phyloP scores from a whole-genome alignment of 2,113 vertebrate species.

The Oryzias celebensis region DNA sequence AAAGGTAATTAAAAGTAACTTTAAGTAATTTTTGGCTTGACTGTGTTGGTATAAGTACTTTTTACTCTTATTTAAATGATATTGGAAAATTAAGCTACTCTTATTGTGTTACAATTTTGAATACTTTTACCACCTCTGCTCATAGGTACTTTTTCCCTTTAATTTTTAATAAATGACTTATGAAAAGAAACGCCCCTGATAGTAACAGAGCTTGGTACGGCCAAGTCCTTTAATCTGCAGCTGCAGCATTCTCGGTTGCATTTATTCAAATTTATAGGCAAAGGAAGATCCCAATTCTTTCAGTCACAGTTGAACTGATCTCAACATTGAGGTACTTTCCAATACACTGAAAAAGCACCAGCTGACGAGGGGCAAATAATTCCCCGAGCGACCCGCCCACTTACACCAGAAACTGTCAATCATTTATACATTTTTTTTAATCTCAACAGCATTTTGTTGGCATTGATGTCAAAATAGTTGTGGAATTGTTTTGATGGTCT shows the following conservation, averaged over 20 bases:
- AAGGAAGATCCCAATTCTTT: conserved; percentile 9
- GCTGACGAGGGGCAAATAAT: not conserved
- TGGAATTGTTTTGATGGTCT: too few species aligned
- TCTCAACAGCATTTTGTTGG: too few species aligned
- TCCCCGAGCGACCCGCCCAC: not conserved
- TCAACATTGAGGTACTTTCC: conserved; percentile 64
- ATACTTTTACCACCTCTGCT: not conserved
- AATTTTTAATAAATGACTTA: conserved; percentile 6
- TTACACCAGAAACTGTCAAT: too few species aligned
- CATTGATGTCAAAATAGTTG: too few species aligned
- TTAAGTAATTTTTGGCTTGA: too few species aligned
- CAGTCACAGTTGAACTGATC: not conserved
- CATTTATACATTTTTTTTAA: too few species aligned
- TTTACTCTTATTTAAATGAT: not conserved
- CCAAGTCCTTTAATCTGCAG: conserved; percentile 10
- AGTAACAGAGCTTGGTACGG: not conserved
- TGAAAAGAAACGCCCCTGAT: conserved; percentile 37
- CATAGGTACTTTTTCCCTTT: not conserved
- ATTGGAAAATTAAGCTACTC: conserved; percentile 2
- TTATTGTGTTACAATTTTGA: conserved; percentile 11
- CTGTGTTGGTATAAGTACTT: too few species aligned
- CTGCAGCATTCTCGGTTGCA: conserved; percentile 28
- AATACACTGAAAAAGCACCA: not conserved
- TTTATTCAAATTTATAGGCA: conserved; percentile 41
- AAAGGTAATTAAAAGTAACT: too few species aligned